Percentiles rank a stretch among this genome's conserved stretches.
Conservation (phyloP, 64 coral and sea anemone genomes). For the Actinia equina region DNA sequence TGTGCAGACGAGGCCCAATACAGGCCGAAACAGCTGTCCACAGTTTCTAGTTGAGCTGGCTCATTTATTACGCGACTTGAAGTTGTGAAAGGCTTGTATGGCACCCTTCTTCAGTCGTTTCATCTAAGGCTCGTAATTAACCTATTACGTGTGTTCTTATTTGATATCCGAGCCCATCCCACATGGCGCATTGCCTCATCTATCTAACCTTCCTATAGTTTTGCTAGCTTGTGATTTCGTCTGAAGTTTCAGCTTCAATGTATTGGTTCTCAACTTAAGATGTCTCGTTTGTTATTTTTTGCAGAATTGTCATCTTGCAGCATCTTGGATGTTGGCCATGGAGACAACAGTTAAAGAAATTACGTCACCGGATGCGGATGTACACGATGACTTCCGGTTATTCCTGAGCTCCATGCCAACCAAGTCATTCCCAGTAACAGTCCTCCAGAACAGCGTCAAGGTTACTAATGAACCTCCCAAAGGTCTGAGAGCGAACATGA, state of each 20-base stretch:
- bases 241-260: not conserved
- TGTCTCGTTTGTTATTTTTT: not conserved
- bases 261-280: not conserved
- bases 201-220: too few relatives aligned
- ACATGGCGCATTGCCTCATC: too few relatives aligned
- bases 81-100: too few relatives aligned
- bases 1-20: too few relatives aligned
- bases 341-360: constrained; percentile 78
- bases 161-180: too few relatives aligned
- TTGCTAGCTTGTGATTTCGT: too few relatives aligned
- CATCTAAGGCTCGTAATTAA: too few relatives aligned
- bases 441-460: constrained; percentile 98
- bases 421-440: constrained; percentile 89
- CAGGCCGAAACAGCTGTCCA: too few relatives aligned
- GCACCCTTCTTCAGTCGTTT: too few relatives aligned
- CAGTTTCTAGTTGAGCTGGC: too few relatives aligned
- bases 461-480: constrained; percentile 98
- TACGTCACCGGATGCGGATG: constrained; percentile 73
- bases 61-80: too few relatives aligned
- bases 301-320: constrained; percentile 96
- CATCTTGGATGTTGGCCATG: constrained; percentile 99
- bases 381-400: constrained; percentile 96
- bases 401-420: constrained; percentile 99
- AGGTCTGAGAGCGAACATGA: constrained; percentile 90
- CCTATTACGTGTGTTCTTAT: too few relatives aligned